phyloP scores from a whole-genome alignment of 1,140 invertebrate species.

The Cepaea nemoralis region DNA sequence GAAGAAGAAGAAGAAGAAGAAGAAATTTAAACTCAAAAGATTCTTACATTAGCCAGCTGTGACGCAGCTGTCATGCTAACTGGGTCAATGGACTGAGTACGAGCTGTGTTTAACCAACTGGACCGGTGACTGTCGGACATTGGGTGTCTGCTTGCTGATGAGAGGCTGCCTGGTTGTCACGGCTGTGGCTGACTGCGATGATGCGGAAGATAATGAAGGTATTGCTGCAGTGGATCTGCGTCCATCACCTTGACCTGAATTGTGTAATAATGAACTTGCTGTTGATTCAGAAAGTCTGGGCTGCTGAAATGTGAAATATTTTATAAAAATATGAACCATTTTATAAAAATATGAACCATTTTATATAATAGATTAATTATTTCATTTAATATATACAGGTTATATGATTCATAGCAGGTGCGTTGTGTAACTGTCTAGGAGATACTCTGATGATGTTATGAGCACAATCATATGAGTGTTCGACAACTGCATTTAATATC shows the following conservation, averaged over 20 bases:
- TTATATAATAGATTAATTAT: too few species aligned
- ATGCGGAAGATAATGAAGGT: neutral
- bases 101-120: neutral
- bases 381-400: too few species aligned
- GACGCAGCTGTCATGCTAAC: neutral
- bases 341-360: too few species aligned
- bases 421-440: too few species aligned
- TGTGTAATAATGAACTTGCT: neutral
- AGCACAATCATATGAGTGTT: too few species aligned
- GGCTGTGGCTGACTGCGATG: neutral
- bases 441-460: too few species aligned
- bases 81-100: conserved; percentile 6
- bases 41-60: conserved; percentile 5
- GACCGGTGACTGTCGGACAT: neutral
- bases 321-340: too few species aligned
- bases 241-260: neutral
- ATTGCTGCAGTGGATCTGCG: neutral
- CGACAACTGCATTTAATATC: too few species aligned
- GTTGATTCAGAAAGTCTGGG: neutral
- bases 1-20: too few species aligned
- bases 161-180: neutral
- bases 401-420: too few species aligned
- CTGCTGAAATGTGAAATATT: neutral
- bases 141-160: neutral
- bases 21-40: neutral